Evolutionary conservation across 2,888 invertebrate species (phyloP), one percentile per base, ranked within the genome.

Genomic region (Drosophila paranaensis): DNA sequence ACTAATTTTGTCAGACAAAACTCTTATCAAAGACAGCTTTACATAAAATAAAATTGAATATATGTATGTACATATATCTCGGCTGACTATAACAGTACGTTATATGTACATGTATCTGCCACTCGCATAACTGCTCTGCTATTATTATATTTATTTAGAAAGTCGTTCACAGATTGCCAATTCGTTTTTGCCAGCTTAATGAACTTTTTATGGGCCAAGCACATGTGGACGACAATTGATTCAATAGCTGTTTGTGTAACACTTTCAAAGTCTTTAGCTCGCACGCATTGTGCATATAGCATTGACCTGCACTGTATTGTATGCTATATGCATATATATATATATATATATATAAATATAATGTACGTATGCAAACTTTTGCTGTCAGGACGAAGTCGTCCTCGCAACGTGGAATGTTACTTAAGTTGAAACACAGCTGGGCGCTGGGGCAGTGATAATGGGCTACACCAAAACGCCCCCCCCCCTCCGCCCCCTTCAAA

Each of bases 371-470:
- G 71, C 58, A 67, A 79, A 77, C 37, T 66, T 73, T 33, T 56
- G 39, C 14, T 13, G 37, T 16, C 39, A 57, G 65, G 53, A 14
- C 48, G 53, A 33, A 46, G 60, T 30, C 70, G 71, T 71, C 81
- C 74, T 72, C 77, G 74, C 79, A 79, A 83, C 77, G 72, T 87
- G 78, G 73, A 83, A 86, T 83, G 77, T 83, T 83, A 83, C 83
- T 83, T 79, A 83, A 86, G 77, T 83, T 81, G 79, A 71, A 81
- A 67, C 87, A 70, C 87, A 83, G 77, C 82, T 83, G 84, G 74
- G 83, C 80, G 78, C 78, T 73, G 65, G 71, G 63, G 51, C 75
- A 70, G 77, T 81, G 87, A 86, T 83, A 83, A 83, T 86, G 79
- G 77, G 65, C 71, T 68, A 62, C 53, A 69, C 42, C 46, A 39